Base-by-base conservation (phyloP, 2,888 invertebrate species). In the Habrosyne pyritoides region DNA sequence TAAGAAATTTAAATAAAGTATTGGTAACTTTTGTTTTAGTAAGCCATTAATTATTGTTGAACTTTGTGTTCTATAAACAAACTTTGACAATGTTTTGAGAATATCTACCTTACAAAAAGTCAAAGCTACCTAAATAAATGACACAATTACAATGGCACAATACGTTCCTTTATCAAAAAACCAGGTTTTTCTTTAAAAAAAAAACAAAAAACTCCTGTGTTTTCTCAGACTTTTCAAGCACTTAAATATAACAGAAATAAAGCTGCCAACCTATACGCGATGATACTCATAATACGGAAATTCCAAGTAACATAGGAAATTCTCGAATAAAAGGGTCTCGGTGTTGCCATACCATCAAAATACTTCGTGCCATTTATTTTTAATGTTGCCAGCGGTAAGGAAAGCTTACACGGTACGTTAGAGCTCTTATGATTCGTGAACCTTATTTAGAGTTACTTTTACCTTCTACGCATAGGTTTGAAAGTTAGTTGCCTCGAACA, bases 371-470 rank as follows among this genome's bases (percentile, higher is more conserved):
- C 30, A 50, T 50, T 50, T 50, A 28, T 50, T 50, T 50, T 50
- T 50, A 50, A 50, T 50, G 50, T 50, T 50, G 28, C 50, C 50
- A 30, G 50, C 21, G 26, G 26, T 49, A 18, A 42, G 60, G 59
- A 51, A 59, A 52, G 53, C 57, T 69, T 68, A 55, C 61, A 75
- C 72, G 78, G 63, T 67, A 71, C 75, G 67, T 78, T 79, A 67
- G 61, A 56, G 54, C 52, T 61, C 61, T 64, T 66, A 81, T 79
- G 73, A 71, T 54, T 68, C 80, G 80, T 78, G 71, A 75, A 75
- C 47, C 47, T 10, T 28, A 50, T 50, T 28, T 50, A 21, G 21
- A 12, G 28, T 21, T 50, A 50, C 28, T 50, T 50, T 50, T 18
- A n/a, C 42, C 42, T 8, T 18, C n/a, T 18, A n/a, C 5, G 18